phyloP scores from a whole-genome alignment of 1,140 invertebrate species.

The Drosophila insularis region DNA sequence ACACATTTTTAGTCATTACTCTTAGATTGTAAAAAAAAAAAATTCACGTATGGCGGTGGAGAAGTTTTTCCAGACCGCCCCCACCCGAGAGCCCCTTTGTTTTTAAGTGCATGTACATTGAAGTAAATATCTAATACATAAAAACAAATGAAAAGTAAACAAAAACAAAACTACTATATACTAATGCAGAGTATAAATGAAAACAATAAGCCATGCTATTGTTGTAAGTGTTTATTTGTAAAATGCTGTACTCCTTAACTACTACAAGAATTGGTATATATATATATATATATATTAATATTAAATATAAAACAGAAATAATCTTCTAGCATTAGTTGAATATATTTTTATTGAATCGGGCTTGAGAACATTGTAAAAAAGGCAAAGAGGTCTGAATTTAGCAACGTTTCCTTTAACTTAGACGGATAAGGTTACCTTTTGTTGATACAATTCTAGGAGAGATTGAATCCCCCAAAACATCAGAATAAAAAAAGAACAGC shows the following conservation, averaged over 20 bases:
- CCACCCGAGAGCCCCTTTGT: constrained; percentile 13
- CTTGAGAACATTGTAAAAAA: too few species aligned
- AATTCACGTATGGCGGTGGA: constrained; percentile 9
- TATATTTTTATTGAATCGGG: too few species aligned
- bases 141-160: constrained; percentile 39
- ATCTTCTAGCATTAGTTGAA: not conserved
- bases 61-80: not conserved
- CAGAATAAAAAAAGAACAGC: too few species aligned
- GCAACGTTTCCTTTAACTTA: too few species aligned
- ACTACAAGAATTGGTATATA: constrained; percentile 60
- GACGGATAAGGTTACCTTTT: too few species aligned
- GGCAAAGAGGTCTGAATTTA: too few species aligned
- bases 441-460: too few species aligned
- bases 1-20: constrained; percentile 64
- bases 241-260: constrained; percentile 76
- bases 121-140: constrained; percentile 39
- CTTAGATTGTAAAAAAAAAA: constrained; percentile 59
- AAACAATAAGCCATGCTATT: constrained; percentile 59
- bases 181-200: constrained; percentile 60
- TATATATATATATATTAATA: constrained; percentile 51
- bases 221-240: constrained; percentile 69
- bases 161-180: constrained; percentile 16
- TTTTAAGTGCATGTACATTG: constrained; percentile 61
- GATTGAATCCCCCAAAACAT: too few species aligned
- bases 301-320: constrained; percentile 37